Evolutionary conservation across 2,888 invertebrate species (phyloP).

Genomic region (Amiota communis): DNA sequence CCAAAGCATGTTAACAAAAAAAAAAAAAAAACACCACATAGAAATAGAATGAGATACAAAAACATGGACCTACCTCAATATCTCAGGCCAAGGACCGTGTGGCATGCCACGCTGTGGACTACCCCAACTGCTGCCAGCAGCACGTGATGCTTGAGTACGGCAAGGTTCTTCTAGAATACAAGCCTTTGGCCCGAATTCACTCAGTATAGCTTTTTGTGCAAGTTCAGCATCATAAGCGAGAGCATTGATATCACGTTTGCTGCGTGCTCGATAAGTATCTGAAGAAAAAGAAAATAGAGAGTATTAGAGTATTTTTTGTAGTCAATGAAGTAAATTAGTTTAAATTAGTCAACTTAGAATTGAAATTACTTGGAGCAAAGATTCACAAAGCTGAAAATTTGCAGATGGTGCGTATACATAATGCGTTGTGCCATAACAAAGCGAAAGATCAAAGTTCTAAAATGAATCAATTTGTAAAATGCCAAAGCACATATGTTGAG

Average conservation of each 20-base stretch:
- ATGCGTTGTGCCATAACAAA: too few relatives aligned
- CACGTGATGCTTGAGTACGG: slow-evolving; percentile 72
- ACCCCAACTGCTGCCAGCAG: slow-evolving; percentile 53
- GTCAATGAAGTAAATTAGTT: neutral
- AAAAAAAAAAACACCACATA: neutral
- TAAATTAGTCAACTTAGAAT: neutral
- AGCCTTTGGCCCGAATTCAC: slow-evolving; percentile 84
- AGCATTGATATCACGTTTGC: slow-evolving; percentile 75
- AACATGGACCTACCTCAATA: slow-evolving; percentile 80
- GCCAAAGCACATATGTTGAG: neutral
- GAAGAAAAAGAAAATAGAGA: slow-evolving; percentile 34
- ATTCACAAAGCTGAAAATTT: neutral
- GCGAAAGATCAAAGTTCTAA: too few relatives aligned
- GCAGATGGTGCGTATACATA: too few relatives aligned
- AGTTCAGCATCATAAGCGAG: slow-evolving; percentile 78
- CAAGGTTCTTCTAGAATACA: slow-evolving; percentile 88
- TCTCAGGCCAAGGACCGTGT: slow-evolving; percentile 72
- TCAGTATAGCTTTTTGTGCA: slow-evolving; percentile 86
- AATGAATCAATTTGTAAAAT: too few relatives aligned
- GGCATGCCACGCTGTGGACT: slow-evolving; percentile 46
- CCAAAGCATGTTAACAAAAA: too few relatives aligned
- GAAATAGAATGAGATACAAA: neutral
- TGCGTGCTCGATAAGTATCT: slow-evolving; percentile 83
- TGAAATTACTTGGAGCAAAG: neutral
- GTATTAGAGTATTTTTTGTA: neutral